A percentile compares a stretch with the other conserved stretches of the same genome.
phyloP scores from a whole-genome alignment of 2,888 invertebrate genomes.

The Euzetes globulus region DNA sequence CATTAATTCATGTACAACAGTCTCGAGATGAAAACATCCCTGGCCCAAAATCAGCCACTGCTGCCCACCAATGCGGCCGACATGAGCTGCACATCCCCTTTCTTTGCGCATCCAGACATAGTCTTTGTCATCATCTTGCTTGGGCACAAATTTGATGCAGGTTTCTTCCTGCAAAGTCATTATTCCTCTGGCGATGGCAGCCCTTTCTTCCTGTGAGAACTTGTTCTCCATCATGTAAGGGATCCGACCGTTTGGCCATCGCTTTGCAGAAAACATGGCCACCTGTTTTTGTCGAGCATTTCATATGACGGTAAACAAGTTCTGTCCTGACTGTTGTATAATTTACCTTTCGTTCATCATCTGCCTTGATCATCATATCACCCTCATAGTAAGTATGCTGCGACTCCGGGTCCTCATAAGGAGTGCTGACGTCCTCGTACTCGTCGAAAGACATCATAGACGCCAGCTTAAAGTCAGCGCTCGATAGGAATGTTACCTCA shows the following conservation, averaged over 20 bases:
- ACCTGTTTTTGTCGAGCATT: not conserved
- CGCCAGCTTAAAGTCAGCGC: conserved; percentile 24
- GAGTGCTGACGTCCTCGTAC: not conserved
- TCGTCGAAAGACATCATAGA: conserved; percentile 15
- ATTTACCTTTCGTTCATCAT: conserved; percentile 33
- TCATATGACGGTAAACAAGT: no score
- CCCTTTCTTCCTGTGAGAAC: conserved; percentile 27
- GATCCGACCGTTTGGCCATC: conserved; percentile 34
- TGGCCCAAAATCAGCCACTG: conserved; percentile 66
- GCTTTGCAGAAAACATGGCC: conserved; percentile 34
- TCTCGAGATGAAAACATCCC: conserved; percentile 46
- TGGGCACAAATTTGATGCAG: conserved; percentile 59
- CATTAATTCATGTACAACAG: conserved; percentile 62
- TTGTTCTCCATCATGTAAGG: conserved; percentile 34
- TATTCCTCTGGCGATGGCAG: conserved; percentile 53
- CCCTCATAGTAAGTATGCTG: conserved; percentile 31
- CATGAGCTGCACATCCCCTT: conserved; percentile 66
- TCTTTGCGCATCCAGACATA: conserved; percentile 55
- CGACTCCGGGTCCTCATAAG: conserved; percentile 30
- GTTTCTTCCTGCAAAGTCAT: conserved; percentile 57
- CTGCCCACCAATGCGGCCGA: conserved; percentile 64
- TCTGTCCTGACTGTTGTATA: no score
- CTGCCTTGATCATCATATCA: conserved; percentile 35
- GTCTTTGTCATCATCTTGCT: conserved; percentile 52
- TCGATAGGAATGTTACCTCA: conserved; percentile 23